Evolutionary conservation across 2,113 vertebrate species (phyloP), one percentile per base, ranked within the genome.

Genomic region (Peromyscus leucopus): DNA sequence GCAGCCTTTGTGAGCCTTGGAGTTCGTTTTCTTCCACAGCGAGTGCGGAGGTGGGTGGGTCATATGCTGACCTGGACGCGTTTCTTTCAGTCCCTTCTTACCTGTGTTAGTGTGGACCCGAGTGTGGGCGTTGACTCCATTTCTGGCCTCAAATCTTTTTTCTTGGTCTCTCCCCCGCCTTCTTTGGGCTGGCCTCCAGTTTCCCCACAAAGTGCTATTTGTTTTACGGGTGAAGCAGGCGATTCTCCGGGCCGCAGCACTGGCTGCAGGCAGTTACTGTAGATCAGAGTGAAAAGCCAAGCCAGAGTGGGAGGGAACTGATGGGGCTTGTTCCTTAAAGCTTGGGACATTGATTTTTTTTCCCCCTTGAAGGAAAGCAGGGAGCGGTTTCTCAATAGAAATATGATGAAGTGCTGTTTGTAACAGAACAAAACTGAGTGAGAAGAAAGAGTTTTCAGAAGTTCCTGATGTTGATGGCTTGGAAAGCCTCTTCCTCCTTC

Each of bases 121-220:
- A 28, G 31, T 76, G 89, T 93, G 92, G 92, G 91, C 83, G 96
- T 89, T 5, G 16, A 69, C 89, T 94, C 96, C 1, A 11, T 90
- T 92, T 94, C 93, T 98, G 96, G 97, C 97, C 89, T 69, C 42
- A 88, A 94, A 90, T 96, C 91, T 93, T 95, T 94, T 96, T 95
- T 95, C 94, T 93, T 96, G 94, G 93, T 91, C 82, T 69, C 94
- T 26, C 72, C 71, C 78, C 85, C 96, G 90, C 93, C 96, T 93
- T 16, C 91, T 93, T 95, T 93, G 97, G 98, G 98, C 98, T 91
- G 1, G 36, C 87, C 89, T 97, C 98, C 98, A 98, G 83, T 85
- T 95, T 97, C 91, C 94, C 89, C 57, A 98, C 98, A 98, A 98
- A 98, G 98, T 98, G 69, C 94, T 94, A 31, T 97, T 98, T 98